A percentile compares a stretch with the other conserved stretches of the same genome.
Conservation (phyloP, 2,797 vertebrate genomes). For the Podarcis siculus region DNA sequence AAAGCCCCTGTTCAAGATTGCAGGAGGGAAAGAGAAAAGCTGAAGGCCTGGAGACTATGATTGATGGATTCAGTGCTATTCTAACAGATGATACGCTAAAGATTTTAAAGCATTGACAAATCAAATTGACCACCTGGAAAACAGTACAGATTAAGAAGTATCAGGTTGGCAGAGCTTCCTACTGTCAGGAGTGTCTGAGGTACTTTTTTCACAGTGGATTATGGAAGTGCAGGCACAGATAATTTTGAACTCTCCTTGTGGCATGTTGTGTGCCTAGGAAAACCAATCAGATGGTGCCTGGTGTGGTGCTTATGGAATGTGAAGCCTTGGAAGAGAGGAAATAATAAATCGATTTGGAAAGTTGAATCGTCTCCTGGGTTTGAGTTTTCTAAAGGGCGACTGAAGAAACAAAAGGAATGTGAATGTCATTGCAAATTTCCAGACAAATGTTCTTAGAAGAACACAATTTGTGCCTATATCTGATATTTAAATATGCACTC, state of each 20-base stretch:
- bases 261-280: slow-evolving; percentile 38
- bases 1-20: slow-evolving; percentile 50
- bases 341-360: slow-evolving; percentile 22
- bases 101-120: slow-evolving; percentile 59
- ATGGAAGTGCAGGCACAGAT: slow-evolving; percentile 47
- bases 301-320: slow-evolving; percentile 21
- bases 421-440: slow-evolving; percentile 28
- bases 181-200: slow-evolving; percentile 37
- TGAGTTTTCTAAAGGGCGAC: slow-evolving; percentile 47
- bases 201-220: slow-evolving; percentile 64
- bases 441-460: slow-evolving; percentile 53
- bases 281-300: slow-evolving; percentile 3
- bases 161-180: slow-evolving; percentile 53
- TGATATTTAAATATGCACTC: slow-evolving; percentile 54
- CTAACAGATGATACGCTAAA: slow-evolving; percentile 42
- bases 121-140: slow-evolving; percentile 58
- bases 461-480: slow-evolving; percentile 50
- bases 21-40: slow-evolving; percentile 36
- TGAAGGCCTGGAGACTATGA: slow-evolving; percentile 44
- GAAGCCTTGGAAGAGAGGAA: slow-evolving; percentile 54
- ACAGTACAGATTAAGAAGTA: slow-evolving; percentile 60
- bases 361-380: slow-evolving; percentile 46
- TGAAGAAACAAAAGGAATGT: slow-evolving; percentile 58
- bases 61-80: slow-evolving; percentile 45
- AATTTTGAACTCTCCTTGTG: slow-evolving; percentile 50